Evolutionary conservation across 2,113 vertebrate species (phyloP), one percentile per base, ranked within the genome.

Genomic region (Atractosteus spatula): DNA sequence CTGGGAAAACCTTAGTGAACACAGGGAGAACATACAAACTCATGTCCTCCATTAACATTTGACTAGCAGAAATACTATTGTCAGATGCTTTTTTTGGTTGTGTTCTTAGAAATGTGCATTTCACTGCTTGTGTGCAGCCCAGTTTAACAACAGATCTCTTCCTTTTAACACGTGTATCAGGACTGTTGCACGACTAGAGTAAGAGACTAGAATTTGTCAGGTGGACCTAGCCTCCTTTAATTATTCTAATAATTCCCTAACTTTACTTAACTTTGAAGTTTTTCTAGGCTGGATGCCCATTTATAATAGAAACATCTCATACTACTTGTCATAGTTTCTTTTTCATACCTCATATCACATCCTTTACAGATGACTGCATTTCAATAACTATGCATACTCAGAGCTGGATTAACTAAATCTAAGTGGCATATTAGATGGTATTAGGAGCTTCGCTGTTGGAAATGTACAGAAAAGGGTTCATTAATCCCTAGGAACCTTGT

Each of bases 321-420:
- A 59, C 11, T n/a, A 59, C 56, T 12, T 59, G 56, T 13, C 56
- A 59, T 59, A 59, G n/a, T 59, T 59, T 12, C 56, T 59, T n/a
- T n/a, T 59, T 59, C 56, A n/a, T 59, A 14, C n/a, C 11, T 12
- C n/a, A n/a, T 12, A 12, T 59, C n/a, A n/a, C 56, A 12, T 59
- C 56, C 11, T 14, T 4, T 13, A 13, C 11, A 59, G 11, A n/a
- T 59, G 56, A 59, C n/a, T 12, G 56, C 7, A 59, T 59, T 12
- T 59, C 56, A 59, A 59, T 59, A 59, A 59, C 7, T 59, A 59
- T 59, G 56, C n/a, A 14, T 59, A 59, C 12, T 59, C 56, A 59
- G 56, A 13, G 12, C 12, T 59, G 56, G 56, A 59, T 59, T 59
- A 59, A 13, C n/a, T 12, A 59, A 59, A 59, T 59, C 3, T 59